These are phyloP conservation scores for Nephrotoma flavescens DNA, from an alignment of 2,888 invertebrate species.

Conservation along the genomic window DNA sequence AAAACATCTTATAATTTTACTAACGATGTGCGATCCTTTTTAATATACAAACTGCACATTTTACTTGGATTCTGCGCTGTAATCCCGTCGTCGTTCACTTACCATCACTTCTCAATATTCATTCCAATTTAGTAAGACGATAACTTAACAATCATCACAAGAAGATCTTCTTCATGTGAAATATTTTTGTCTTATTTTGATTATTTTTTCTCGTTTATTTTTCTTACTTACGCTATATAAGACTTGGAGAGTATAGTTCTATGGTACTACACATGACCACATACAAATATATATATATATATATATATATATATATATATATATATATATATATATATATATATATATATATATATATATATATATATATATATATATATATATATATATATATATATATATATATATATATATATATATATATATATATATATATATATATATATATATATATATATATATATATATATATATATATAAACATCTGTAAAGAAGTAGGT, in stretches of 20 bases:
- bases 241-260: neutral
- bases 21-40: no score
- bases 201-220: neutral
- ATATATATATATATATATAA: neutral
- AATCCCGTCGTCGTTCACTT: neutral
- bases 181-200: neutral
- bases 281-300: neutral
- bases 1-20: no score
- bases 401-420: neutral
- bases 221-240: neutral
- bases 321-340: neutral
- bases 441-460: neutral
- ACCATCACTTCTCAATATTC: neutral
- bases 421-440: neutral
- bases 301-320: neutral
- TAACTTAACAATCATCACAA: neutral
- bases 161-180: neutral
- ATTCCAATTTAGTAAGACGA: neutral
- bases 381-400: neutral
- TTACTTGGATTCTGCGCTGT: no score
- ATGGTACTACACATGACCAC: neutral
- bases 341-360: neutral
- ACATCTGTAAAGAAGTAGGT: neutral
- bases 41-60: no score
- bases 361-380: neutral